Percentiles rank a stretch among this genome's conserved stretches.
Conservation (phyloP, 2,797 vertebrate genomes). For the Odontamblyopus lacepedii region DNA sequence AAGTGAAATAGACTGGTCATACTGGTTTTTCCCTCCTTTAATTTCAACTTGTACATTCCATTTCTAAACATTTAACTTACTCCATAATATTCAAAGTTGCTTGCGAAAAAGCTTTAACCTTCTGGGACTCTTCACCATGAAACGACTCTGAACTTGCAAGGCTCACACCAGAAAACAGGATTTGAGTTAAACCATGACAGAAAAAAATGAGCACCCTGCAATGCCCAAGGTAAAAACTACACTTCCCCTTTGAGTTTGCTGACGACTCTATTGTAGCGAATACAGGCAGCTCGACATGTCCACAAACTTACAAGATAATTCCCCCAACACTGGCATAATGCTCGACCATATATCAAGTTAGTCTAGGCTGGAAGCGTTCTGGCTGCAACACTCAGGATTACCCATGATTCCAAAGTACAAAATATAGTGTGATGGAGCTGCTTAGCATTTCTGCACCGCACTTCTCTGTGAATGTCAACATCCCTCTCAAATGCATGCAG, state of each 20-base stretch:
- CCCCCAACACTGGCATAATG: slow-evolving; percentile 28
- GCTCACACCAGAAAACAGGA: slow-evolving; percentile 16
- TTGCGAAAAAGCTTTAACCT: slow-evolving; percentile 7
- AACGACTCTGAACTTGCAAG: slow-evolving; percentile 10
- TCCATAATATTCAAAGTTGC: background rate
- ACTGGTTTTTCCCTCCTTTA: too few relatives aligned
- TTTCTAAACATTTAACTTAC: background rate
- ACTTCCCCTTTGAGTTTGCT: slow-evolving; percentile 11
- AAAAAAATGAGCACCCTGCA: slow-evolving; percentile 13
- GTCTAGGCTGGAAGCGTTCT: slow-evolving; percentile 27
- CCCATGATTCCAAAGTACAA: slow-evolving; percentile 25
- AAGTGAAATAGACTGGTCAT: too few relatives aligned
- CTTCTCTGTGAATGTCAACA: slow-evolving; percentile 29
- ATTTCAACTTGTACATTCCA: background rate
- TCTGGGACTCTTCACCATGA: slow-evolving; percentile 13
- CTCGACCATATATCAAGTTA: slow-evolving; percentile 33
- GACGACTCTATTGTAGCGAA: slow-evolving; percentile 15
- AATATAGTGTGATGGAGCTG: slow-evolving; percentile 16
- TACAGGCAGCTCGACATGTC: slow-evolving; percentile 23
- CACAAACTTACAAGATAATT: slow-evolving; percentile 37
- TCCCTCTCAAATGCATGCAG: slow-evolving; percentile 29
- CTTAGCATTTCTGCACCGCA: slow-evolving; percentile 23
- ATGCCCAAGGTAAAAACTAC: slow-evolving; percentile 11
- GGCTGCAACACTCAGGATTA: slow-evolving; percentile 33
- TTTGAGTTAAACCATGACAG: slow-evolving; percentile 19